These are phyloP conservation scores for Spatulosminthurus flaviceps DNA, from an alignment of 2,888 invertebrate species.

Conservation along the genomic window DNA sequence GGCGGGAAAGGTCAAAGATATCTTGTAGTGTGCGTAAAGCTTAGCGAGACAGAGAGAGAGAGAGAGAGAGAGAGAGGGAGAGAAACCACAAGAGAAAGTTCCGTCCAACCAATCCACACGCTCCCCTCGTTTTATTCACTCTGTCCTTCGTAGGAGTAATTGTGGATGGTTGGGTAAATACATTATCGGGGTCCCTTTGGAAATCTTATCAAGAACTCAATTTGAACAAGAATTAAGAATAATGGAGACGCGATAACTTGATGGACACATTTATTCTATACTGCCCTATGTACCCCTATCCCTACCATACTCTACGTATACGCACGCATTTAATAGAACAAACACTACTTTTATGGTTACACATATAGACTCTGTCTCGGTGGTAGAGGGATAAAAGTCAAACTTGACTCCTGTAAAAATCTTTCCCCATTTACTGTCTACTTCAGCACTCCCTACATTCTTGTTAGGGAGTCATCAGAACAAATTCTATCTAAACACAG, in stretches of 20 bases:
- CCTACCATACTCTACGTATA: background rate
- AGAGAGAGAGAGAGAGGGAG: background rate
- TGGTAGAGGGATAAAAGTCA: background rate
- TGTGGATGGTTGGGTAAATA: background rate
- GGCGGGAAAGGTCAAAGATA: conserved; percentile 10
- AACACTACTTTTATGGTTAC: no score
- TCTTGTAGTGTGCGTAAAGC: background rate
- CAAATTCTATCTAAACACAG: conserved; percentile 9
- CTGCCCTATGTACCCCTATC: background rate
- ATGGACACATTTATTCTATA: conserved; percentile 2
- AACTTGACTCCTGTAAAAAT: background rate
- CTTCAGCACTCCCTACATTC: background rate
- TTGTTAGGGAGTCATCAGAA: background rate
- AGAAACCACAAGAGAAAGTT: background rate
- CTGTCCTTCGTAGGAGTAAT: background rate
- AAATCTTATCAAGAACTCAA: conserved; percentile 27
- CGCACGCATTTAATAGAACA: no score
- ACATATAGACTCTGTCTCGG: background rate
- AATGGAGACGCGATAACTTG: conserved; percentile 8
- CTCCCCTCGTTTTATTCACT: no score
- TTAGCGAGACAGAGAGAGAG: no score
- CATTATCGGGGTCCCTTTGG: conserved; percentile 8
- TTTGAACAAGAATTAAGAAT: conserved; percentile 29
- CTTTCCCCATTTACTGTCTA: background rate
- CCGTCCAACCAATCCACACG: background rate